Conservation (phyloP, 2,888 invertebrate species). For the Dryocosmus kuriphilus region DNA sequence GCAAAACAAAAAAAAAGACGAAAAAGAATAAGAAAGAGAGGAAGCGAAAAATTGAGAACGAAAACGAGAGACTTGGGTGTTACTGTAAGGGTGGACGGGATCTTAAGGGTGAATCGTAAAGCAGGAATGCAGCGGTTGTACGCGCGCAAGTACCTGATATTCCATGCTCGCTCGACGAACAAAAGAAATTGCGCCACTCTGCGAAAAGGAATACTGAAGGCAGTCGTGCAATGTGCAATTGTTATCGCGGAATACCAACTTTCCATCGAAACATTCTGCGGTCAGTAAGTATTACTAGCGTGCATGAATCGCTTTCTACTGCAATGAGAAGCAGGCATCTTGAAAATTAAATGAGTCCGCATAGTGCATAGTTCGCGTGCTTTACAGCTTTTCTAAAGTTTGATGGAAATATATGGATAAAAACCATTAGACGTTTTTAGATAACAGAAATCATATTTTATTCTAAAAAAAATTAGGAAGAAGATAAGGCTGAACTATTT, state of each 20-base stretch:
- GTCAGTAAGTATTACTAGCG: neutral
- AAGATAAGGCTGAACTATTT: too few relatives aligned
- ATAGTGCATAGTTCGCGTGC: neutral
- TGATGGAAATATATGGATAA: neutral
- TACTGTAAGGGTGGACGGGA: neutral
- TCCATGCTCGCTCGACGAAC: neutral
- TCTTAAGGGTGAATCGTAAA: neutral
- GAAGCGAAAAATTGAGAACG: neutral
- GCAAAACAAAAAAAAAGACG: neutral
- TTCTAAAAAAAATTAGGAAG: too few relatives aligned
- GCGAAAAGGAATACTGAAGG: neutral
- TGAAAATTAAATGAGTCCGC: neutral
- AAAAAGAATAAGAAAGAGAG: neutral
- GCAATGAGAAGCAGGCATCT: neutral
- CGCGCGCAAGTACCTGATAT: constrained; percentile 11
- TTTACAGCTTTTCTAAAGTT: neutral
- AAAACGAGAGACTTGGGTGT: neutral
- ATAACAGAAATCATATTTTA: too few relatives aligned
- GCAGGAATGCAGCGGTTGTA: neutral
- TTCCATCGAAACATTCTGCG: neutral
- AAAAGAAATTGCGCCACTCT: neutral
- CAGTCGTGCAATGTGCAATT: neutral
- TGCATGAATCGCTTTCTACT: neutral
- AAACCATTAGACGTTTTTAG: too few relatives aligned
- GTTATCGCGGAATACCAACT: neutral